Conservation (phyloP, 2,888 invertebrate species). For the Tachystola acroxantha region DNA sequence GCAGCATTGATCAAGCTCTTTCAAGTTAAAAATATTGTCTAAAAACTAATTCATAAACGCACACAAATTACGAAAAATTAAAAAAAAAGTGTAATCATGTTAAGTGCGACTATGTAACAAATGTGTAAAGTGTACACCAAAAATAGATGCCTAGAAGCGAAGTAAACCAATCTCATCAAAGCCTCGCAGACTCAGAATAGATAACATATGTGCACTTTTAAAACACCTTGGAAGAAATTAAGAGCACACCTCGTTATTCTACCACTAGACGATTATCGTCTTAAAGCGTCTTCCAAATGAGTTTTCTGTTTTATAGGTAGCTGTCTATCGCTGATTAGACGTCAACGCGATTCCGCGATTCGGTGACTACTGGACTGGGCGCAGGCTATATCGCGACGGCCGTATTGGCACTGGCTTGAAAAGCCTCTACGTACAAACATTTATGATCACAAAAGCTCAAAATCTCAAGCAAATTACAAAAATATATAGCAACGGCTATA, state of each 20-base stretch:
- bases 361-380: slow-evolving; percentile 67
- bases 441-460: slow-evolving; percentile 10
- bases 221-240: background rate
- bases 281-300: slow-evolving; percentile 41
- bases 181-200: slow-evolving; percentile 23
- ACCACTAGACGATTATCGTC: slow-evolving; percentile 48
- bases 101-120: slow-evolving; percentile 27
- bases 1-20: slow-evolving; percentile 42
- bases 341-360: slow-evolving; percentile 57
- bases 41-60: background rate
- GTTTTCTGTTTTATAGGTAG: slow-evolving; percentile 29
- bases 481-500: too few relatives aligned
- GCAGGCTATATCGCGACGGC: slow-evolving; percentile 41
- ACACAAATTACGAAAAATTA: background rate
- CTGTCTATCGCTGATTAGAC: slow-evolving; percentile 43
- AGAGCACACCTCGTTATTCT: slow-evolving; percentile 22
- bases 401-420: slow-evolving; percentile 47
- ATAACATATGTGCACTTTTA: background rate
- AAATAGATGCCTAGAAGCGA: slow-evolving; percentile 40
- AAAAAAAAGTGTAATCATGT: slow-evolving; percentile 4
- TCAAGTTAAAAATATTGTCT: too few relatives aligned
- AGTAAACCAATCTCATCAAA: slow-evolving; percentile 47
- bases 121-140: slow-evolving; percentile 28
- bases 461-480: background rate
- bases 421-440: slow-evolving; percentile 27